Evolutionary conservation across 2,888 invertebrate genomes (phyloP).

Genomic region (Girardia tigrina): DNA sequence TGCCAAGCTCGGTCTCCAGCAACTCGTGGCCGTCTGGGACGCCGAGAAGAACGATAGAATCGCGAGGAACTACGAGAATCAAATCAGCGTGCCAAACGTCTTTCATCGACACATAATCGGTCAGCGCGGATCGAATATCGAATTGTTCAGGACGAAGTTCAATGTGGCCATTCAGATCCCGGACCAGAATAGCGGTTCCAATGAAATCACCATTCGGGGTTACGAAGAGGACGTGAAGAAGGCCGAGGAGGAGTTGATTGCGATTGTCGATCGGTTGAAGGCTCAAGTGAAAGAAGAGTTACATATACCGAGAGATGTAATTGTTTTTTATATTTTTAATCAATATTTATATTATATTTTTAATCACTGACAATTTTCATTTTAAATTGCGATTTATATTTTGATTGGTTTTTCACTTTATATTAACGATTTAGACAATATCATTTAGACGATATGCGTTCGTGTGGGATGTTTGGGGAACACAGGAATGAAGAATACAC

Average conservation of each 20-base stretch:
- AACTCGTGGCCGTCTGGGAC: conserved; percentile 68
- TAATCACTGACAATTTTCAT: too few species aligned
- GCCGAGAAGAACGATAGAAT: conserved; percentile 70
- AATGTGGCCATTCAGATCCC: conserved; percentile 85
- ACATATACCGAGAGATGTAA: conserved; percentile 27
- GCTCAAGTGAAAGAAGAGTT: conserved; percentile 29
- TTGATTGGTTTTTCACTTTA: too few species aligned
- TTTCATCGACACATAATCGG: conserved; percentile 87
- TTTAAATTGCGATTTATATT: too few species aligned
- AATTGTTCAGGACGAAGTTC: conserved; percentile 72
- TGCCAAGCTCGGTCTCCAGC: conserved; percentile 68
- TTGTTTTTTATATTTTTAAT: too few species aligned
- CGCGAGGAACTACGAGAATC: conserved; percentile 62
- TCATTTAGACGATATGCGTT: too few species aligned
- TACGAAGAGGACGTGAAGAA: conserved; percentile 76
- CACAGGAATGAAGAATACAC: too few species aligned
- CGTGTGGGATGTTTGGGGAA: too few species aligned
- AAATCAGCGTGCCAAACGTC: conserved; percentile 75
- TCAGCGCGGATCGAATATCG: conserved; percentile 74
- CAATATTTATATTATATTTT: too few species aligned
- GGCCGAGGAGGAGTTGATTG: conserved; percentile 78
- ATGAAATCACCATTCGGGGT: conserved; percentile 74
- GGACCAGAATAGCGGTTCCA: conserved; percentile 56
- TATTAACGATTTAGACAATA: too few species aligned
- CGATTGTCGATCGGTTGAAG: conserved; percentile 68